Evolutionary conservation across 1,140 invertebrate species (phyloP).

Genomic region (Lepidostoma basale): DNA sequence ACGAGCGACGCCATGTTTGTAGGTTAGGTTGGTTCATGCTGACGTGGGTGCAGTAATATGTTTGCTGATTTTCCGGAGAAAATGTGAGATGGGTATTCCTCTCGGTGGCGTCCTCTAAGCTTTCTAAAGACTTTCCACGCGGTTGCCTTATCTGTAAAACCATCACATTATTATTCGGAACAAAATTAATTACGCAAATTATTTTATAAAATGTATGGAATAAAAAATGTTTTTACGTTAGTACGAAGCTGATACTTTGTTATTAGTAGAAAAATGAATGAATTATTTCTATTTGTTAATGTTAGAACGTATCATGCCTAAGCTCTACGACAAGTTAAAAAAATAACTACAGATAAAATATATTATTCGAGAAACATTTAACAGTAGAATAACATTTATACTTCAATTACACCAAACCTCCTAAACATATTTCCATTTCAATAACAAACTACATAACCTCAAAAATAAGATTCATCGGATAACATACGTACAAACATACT

Average conservation of each 20-base stretch:
- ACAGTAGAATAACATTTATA: too few species aligned
- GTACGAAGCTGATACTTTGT: conserved; percentile 10
- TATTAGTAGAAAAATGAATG: not conserved
- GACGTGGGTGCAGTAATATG: conserved; percentile 58
- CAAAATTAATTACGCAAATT: too few species aligned
- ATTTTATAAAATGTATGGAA: too few species aligned
- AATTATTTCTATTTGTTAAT: conserved; percentile 13
- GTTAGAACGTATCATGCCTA: conserved; percentile 17
- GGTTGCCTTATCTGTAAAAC: conserved; percentile 69
- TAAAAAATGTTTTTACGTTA: not conserved
- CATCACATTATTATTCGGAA: not conserved
- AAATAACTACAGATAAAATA: too few species aligned
- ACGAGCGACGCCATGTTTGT: conserved; percentile 77
- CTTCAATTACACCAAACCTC: too few species aligned
- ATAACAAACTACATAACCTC: too few species aligned
- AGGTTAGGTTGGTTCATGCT: conserved; percentile 56
- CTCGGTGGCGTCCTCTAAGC: conserved; percentile 73
- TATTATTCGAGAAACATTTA: too few species aligned
- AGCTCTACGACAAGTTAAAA: not conserved
- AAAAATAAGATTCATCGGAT: too few species aligned
- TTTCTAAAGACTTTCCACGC: conserved; percentile 84
- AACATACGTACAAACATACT: too few species aligned
- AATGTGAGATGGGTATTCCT: conserved; percentile 69
- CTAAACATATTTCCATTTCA: too few species aligned
- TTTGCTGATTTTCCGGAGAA: conserved; percentile 61